Percentiles rank a stretch among this genome's conserved stretches.
Conservation (phyloP, 2,888 invertebrate genomes). For the Caenorhabditis virilis region DNA sequence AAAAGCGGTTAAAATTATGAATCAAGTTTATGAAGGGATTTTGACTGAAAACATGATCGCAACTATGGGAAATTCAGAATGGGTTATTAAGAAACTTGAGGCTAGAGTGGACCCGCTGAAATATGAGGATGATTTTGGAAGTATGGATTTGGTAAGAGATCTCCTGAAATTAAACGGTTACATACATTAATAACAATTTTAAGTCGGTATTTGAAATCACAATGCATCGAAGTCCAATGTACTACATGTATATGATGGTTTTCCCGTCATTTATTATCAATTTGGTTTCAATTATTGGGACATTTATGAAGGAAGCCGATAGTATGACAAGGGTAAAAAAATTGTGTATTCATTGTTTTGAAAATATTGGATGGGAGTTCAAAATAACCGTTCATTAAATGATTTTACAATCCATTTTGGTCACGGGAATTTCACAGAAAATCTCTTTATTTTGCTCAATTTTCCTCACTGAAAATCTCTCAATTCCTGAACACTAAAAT, state of each 20-base stretch:
- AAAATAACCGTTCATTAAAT: no score
- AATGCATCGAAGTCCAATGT: slow-evolving; percentile 24
- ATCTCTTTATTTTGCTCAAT: no score
- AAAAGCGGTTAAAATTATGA: slow-evolving; percentile 8
- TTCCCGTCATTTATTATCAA: slow-evolving; percentile 36
- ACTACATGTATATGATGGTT: slow-evolving; percentile 35
- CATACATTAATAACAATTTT: slow-evolving; percentile 1
- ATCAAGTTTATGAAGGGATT: slow-evolving; percentile 16
- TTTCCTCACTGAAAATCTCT: no score
- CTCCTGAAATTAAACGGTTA: background rate
- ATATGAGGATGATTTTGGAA: slow-evolving; percentile 19
- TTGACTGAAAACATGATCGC: background rate
- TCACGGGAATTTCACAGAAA: no score
- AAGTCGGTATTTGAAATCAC: slow-evolving; percentile 18
- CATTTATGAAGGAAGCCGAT: slow-evolving; percentile 26
- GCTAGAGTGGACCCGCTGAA: slow-evolving; percentile 6
- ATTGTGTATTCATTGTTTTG: background rate
- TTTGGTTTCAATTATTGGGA: slow-evolving; percentile 19
- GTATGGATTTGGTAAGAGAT: slow-evolving; percentile 13
- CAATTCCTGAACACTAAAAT: no score
- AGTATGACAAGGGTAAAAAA: slow-evolving; percentile 25
- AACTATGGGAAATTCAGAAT: slow-evolving; percentile 32
- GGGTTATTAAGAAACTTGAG: slow-evolving; percentile 14
- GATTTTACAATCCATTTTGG: no score
- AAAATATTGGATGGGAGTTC: background rate